phyloP scores from a whole-genome alignment of 1,140 invertebrate genomes.

The Frieseomelitta varia region DNA sequence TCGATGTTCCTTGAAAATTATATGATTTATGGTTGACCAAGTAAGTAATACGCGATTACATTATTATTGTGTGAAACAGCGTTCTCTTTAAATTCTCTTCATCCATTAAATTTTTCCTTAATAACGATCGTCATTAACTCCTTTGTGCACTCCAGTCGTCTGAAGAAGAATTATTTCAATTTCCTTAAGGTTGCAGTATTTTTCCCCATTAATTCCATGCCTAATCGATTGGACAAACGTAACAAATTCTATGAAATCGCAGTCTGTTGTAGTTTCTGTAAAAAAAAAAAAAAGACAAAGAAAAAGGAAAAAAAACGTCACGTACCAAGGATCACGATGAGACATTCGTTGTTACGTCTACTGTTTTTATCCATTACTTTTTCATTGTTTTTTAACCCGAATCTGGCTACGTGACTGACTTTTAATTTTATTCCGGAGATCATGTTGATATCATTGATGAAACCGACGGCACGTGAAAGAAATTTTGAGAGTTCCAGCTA shows the following conservation, averaged over 20 bases:
- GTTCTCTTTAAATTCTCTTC: neutral
- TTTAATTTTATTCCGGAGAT: constrained; percentile 5
- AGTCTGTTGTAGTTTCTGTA: constrained; percentile 7
- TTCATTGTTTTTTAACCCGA: neutral
- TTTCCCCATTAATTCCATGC: neutral
- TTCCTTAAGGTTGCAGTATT: neutral
- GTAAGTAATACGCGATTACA: too few relatives aligned
- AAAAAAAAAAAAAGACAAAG: neutral
- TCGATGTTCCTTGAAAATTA: neutral
- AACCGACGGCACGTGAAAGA: constrained; percentile 2
- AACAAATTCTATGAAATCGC: neutral
- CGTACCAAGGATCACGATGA: neutral
- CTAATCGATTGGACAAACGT: constrained; percentile 9
- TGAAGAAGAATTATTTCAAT: neutral
- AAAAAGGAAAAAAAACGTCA: neutral
- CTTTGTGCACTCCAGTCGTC: neutral
- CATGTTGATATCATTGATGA: constrained; percentile 9
- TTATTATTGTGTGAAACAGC: neutral
- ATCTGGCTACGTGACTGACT: neutral
- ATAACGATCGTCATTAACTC: neutral
- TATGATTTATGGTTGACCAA: neutral
- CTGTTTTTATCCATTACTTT: neutral
- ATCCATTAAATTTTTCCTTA: neutral
- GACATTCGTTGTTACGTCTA: neutral
- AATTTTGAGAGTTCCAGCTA: constrained; percentile 10